A percentile compares a stretch with the other conserved stretches of the same genome.
Conservation (phyloP, 1,140 invertebrate species). For the Aphis gossypii region DNA sequence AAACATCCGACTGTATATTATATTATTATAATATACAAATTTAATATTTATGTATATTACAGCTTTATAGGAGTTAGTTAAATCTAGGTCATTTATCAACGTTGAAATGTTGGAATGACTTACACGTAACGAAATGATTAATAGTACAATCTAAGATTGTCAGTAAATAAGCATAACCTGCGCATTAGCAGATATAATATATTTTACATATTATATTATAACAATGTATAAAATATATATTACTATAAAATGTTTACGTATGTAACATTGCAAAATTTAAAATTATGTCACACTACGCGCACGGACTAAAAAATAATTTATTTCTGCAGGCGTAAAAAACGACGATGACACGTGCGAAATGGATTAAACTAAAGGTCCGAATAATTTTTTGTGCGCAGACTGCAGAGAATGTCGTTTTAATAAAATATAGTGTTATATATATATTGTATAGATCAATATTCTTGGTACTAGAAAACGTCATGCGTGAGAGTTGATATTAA, state of each 20-base stretch:
- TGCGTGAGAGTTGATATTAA: background rate
- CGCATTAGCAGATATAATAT: background rate
- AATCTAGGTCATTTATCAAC: conserved; percentile 17
- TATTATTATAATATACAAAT: background rate
- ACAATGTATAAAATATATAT: conserved; percentile 1
- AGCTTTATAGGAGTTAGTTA: background rate
- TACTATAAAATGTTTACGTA: background rate
- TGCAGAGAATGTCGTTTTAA: background rate
- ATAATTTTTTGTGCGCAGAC: background rate
- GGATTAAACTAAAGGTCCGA: background rate
- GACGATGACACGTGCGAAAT: background rate
- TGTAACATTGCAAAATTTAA: background rate
- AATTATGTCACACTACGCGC: background rate
- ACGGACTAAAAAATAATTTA: background rate
- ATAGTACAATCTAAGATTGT: background rate
- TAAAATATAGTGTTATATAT: background rate
- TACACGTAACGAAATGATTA: background rate
- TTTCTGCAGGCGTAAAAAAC: background rate
- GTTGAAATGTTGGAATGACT: conserved; percentile 5
- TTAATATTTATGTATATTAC: background rate
- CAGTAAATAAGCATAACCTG: background rate
- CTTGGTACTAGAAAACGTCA: background rate
- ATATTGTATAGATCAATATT: background rate
- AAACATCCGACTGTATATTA: background rate
- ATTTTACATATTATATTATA: background rate